A percentile compares a stretch with the other conserved stretches of the same genome.
Evolutionary conservation across 2,888 invertebrate genomes (phyloP).

Genomic region (Cryptophagus acutangulus): DNA sequence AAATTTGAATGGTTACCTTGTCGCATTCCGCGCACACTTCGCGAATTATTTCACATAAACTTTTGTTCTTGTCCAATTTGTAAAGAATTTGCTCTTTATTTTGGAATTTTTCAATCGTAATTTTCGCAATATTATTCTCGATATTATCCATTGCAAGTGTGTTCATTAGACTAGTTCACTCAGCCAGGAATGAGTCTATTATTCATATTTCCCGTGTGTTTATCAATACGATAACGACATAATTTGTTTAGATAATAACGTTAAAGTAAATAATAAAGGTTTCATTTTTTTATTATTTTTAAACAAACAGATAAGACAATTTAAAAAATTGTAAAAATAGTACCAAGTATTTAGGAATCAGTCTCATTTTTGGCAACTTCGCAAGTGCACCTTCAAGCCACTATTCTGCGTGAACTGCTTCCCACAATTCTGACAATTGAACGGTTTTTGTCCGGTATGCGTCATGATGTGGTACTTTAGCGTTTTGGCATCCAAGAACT

Average conservation of each 20-base stretch:
- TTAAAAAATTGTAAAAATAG: too few relatives aligned
- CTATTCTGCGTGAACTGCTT: conserved; percentile 36
- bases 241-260: too few relatives aligned
- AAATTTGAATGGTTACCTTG: neutral
- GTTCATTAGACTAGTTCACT: too few relatives aligned
- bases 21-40: conserved; percentile 24
- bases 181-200: neutral
- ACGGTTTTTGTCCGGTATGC: conserved; percentile 40
- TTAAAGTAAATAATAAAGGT: too few relatives aligned
- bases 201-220: neutral
- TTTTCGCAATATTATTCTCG: conserved; percentile 32
- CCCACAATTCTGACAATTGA: conserved; percentile 38
- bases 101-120: conserved; percentile 34
- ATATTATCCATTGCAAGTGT: conserved; percentile 3
- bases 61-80: conserved; percentile 31
- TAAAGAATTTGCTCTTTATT: conserved; percentile 31
- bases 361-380: conserved; percentile 22
- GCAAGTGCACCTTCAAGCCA: conserved; percentile 26
- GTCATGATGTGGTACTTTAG: conserved; percentile 39
- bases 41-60: conserved; percentile 29
- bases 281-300: too few relatives aligned
- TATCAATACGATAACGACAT: conserved; percentile 1
- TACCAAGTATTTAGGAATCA: too few relatives aligned
- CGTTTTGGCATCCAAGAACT: conserved; percentile 38
- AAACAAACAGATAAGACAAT: too few relatives aligned